phyloP scores from a whole-genome alignment of 2,888 invertebrate genomes.

The Saturnia japonica region DNA sequence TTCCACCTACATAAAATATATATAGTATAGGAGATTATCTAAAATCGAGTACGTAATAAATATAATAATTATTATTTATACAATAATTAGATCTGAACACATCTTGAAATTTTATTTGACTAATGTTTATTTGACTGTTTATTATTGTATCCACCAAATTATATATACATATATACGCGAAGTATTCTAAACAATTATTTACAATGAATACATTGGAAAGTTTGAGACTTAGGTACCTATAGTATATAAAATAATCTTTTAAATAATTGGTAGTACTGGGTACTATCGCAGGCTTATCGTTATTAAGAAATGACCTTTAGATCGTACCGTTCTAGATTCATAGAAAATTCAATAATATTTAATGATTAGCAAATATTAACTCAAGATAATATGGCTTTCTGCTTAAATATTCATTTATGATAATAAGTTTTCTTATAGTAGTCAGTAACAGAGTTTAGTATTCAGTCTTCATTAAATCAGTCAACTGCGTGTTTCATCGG shows the following conservation, averaged over 20 bases:
- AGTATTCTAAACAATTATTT: background rate
- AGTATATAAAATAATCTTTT: background rate
- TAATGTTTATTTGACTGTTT: background rate
- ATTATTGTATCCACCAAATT: background rate
- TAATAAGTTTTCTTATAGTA: slow-evolving; percentile 49
- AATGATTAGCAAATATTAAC: slow-evolving; percentile 43
- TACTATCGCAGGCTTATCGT: slow-evolving; percentile 4
- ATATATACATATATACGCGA: background rate
- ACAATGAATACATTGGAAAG: slow-evolving; percentile 6
- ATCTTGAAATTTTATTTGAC: background rate
- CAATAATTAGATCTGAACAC: background rate
- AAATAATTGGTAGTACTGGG: slow-evolving; percentile 18
- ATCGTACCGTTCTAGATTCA: slow-evolving; percentile 29
- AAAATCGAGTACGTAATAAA: background rate
- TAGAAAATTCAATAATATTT: slow-evolving; percentile 33
- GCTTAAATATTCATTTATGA: slow-evolving; percentile 57
- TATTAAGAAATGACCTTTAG: slow-evolving; percentile 32
- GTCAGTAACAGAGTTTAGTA: slow-evolving; percentile 36
- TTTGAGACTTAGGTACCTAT: background rate
- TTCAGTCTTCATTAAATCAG: slow-evolving; percentile 49
- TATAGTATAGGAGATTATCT: background rate
- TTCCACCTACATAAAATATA: background rate
- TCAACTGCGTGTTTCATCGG: slow-evolving; percentile 41
- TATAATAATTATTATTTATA: background rate
- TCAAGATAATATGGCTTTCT: slow-evolving; percentile 29